A percentile compares a stretch with the other conserved stretches of the same genome.
Evolutionary conservation across 2,888 invertebrate species (phyloP).

Genomic region (Orchestes rusci): DNA sequence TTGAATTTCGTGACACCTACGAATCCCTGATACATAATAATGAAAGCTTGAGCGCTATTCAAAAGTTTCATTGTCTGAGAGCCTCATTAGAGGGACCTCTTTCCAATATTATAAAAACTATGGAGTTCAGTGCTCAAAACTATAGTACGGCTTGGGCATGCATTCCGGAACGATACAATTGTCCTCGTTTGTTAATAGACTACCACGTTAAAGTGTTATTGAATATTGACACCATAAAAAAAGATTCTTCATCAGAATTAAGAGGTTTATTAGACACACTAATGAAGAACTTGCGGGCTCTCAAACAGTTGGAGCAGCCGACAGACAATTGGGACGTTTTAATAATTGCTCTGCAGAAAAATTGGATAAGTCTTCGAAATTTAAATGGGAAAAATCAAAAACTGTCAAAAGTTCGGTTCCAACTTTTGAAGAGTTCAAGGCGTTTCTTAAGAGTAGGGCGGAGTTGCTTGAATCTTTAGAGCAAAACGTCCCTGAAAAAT

Average conservation of each 20-base stretch:
- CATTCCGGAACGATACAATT: slow-evolving; percentile 2
- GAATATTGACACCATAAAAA: background rate
- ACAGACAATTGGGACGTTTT: background rate
- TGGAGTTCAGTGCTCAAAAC: slow-evolving; percentile 5
- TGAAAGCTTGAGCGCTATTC: slow-evolving; percentile 1
- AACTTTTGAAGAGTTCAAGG: background rate
- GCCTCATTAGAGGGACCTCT: slow-evolving; percentile 1
- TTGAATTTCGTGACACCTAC: slow-evolving; percentile 2
- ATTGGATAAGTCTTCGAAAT: background rate
- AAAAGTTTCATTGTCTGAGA: slow-evolving; percentile 3
- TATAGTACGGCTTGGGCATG: background rate
- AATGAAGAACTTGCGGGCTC: background rate
- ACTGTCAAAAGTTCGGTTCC: background rate
- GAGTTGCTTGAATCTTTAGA: background rate
- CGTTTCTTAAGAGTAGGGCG: background rate
- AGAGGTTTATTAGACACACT: background rate
- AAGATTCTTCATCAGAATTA: background rate
- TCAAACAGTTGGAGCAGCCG: background rate
- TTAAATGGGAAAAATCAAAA: background rate
- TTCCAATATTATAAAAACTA: slow-evolving; percentile 2
- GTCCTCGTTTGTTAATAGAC: slow-evolving; percentile 1
- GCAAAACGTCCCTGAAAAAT: background rate
- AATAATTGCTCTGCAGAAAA: background rate
- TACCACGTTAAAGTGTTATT: background rate
- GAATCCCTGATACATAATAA: slow-evolving; percentile 4